A percentile compares a stretch with the other conserved stretches of the same genome.
Conservation (phyloP, 2,113 vertebrate species). For the Porphyrio hochstetteri region DNA sequence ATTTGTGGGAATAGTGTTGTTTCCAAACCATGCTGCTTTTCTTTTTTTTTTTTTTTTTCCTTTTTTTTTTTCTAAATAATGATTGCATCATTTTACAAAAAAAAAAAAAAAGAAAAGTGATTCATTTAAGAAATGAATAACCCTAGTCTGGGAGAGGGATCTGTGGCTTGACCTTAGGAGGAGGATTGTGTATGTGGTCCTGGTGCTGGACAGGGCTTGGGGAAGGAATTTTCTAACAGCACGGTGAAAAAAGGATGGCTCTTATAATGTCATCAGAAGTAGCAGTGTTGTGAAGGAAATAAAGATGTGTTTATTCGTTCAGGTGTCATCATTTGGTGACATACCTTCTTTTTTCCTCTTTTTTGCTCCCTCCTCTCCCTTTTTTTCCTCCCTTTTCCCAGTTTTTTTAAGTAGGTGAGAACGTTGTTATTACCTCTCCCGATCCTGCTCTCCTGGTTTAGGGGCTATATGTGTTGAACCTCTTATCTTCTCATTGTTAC, state of each 20-base stretch:
- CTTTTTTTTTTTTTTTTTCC: not conserved
- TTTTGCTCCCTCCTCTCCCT: too few relatives aligned
- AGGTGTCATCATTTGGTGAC: not conserved
- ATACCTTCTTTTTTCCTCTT: accelerated
- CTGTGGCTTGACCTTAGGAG: not conserved
- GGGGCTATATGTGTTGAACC: not conserved
- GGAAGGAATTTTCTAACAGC: not conserved
- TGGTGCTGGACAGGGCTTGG: accelerated
- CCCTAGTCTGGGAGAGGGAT: not conserved
- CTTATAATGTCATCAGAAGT: not conserved
- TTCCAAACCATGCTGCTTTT: not conserved
- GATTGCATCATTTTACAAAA: not conserved
- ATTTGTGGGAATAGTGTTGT: accelerated
- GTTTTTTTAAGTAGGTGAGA: not conserved
- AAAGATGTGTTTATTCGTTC: not conserved
- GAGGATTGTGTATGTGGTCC: not conserved
- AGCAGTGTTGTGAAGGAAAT: not conserved
- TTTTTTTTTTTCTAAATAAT: not conserved
- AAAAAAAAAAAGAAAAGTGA: not conserved
- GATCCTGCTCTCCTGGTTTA: not conserved
- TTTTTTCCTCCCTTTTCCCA: too few relatives aligned
- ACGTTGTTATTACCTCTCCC: not conserved
- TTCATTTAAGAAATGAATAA: not conserved
- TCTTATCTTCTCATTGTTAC: not conserved
- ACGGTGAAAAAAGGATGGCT: not conserved